phyloP scores from a whole-genome alignment of 2,888 invertebrate genomes.

The Eristalis pertinax region DNA sequence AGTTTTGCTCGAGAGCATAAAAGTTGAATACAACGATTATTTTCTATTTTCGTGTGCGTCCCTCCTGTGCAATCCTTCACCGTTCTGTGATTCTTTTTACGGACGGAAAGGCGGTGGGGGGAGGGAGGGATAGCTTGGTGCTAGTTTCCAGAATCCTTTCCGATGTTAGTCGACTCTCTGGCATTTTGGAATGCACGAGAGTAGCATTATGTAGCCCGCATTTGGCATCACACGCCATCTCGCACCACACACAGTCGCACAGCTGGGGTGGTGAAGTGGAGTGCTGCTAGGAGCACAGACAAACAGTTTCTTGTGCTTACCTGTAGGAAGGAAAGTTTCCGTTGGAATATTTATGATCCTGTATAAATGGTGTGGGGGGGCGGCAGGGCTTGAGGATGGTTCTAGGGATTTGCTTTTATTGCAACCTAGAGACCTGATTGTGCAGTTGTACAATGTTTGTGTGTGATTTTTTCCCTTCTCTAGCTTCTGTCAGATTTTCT shows the following conservation, averaged over 20 bases:
- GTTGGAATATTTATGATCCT: conserved; percentile 58
- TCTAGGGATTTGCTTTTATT: conserved; percentile 57
- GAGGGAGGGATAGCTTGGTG: background rate
- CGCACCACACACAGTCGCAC: background rate
- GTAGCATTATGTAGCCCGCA: conserved; percentile 35
- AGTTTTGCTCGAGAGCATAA: too few relatives aligned
- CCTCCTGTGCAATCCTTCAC: conserved; percentile 41
- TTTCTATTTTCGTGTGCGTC: conserved; percentile 41
- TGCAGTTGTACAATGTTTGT: conserved; percentile 27
- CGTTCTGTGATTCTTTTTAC: background rate
- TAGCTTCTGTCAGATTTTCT: background rate
- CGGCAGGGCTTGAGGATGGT: conserved; percentile 5
- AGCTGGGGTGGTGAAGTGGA: background rate
- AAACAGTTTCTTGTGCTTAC: conserved; percentile 44
- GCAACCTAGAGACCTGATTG: conserved; percentile 65
- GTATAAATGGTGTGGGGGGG: conserved; percentile 13
- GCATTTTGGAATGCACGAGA: conserved; percentile 17
- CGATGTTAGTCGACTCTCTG: background rate
- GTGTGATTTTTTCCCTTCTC: background rate
- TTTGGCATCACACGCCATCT: conserved; percentile 39
- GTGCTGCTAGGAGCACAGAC: background rate
- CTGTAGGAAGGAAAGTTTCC: conserved; percentile 40
- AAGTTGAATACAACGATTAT: conserved; percentile 52
- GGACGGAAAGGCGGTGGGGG: too few relatives aligned
- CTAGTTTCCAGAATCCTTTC: conserved; percentile 21